Percentiles rank a stretch among this genome's conserved stretches.
phyloP scores from a whole-genome alignment of 1,140 invertebrate species.

The Tyrophagus putrescentiae region DNA sequence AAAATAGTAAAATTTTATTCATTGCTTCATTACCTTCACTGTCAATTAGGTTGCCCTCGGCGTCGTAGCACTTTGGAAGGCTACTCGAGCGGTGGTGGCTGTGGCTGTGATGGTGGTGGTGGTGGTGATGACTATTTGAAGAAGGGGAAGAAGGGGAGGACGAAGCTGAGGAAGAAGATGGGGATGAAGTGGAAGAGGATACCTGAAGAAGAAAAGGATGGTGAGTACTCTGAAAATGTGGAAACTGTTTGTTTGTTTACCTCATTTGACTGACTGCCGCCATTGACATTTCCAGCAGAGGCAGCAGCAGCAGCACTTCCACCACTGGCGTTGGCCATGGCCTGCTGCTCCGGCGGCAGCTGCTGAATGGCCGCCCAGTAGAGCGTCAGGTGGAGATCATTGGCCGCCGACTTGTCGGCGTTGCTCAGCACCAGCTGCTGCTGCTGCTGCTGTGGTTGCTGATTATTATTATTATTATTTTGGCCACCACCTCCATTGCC shows the following conservation, averaged over 20 bases:
- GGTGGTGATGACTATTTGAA: not conserved
- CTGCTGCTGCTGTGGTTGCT: slow-evolving; percentile 25
- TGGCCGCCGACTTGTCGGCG: slow-evolving; percentile 1
- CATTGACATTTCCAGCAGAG: not conserved
- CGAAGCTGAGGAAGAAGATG: not conserved
- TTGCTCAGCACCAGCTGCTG: not conserved
- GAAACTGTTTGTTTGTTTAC: too few species aligned
- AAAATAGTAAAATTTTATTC: too few species aligned
- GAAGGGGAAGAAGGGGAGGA: not conserved
- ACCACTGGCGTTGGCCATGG: too few species aligned
- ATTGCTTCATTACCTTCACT: slow-evolving; percentile 32
- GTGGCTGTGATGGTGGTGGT: slow-evolving; percentile 1
- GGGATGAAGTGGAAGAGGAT: too few species aligned
- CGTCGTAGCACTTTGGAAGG: slow-evolving; percentile 34
- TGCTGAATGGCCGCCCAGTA: slow-evolving; percentile 42
- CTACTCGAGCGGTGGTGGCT: slow-evolving; percentile 22
- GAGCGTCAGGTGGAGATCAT: slow-evolving; percentile 34
- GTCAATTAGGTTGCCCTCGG: slow-evolving; percentile 36
- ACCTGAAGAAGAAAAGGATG: too few species aligned
- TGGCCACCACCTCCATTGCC: not conserved
- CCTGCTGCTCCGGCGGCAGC: slow-evolving; percentile 34
- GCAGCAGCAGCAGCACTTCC: not conserved
- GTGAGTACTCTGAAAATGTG: too few species aligned
- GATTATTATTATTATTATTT: too few species aligned
- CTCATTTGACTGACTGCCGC: too few species aligned